phyloP scores from a whole-genome alignment of 2,888 invertebrate species.

The Trichopoda pennipes region DNA sequence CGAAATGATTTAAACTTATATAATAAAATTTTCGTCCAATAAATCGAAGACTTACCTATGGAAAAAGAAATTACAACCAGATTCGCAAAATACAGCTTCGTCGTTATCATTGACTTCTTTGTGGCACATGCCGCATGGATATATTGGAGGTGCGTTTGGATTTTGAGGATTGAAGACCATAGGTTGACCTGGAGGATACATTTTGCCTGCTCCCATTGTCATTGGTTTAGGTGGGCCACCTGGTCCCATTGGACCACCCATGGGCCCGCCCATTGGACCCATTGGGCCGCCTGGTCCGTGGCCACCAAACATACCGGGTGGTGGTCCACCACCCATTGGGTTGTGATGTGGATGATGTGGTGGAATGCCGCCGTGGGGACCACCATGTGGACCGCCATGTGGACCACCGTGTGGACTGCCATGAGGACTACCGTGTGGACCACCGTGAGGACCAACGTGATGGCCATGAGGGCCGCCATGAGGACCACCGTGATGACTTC shows the following conservation, averaged over 20 bases:
- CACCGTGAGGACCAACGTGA: constrained; percentile 77
- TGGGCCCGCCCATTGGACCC: constrained; percentile 84
- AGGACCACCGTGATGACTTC: constrained; percentile 69
- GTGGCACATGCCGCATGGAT: constrained; percentile 98
- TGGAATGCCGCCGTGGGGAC: constrained; percentile 70
- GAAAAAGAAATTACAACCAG: constrained; percentile 99
- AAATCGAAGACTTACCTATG: constrained; percentile 86
- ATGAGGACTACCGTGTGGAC: constrained; percentile 69
- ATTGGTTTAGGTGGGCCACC: constrained; percentile 89
- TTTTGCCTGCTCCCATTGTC: constrained; percentile 93
- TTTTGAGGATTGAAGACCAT: constrained; percentile 99
- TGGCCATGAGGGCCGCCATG: constrained; percentile 67
- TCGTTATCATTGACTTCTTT: constrained; percentile 99
- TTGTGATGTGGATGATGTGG: constrained; percentile 74
- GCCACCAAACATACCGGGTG: constrained; percentile 71
- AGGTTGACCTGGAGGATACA: constrained; percentile 96
- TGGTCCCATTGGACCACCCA: constrained; percentile 74
- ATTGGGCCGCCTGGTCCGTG: constrained; percentile 73
- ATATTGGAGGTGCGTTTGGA: constrained; percentile 98
- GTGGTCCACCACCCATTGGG: constrained; percentile 76
- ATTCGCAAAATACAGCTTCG: constrained; percentile 98
- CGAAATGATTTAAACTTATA: constrained; percentile 24
- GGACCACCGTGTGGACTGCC: constrained; percentile 69
- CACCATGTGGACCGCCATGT: constrained; percentile 75
- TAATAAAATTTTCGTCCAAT: not conserved